Base-by-base conservation (phyloP, 2,113 vertebrate genomes). In the Protobothrops flavoviridis region DNA sequence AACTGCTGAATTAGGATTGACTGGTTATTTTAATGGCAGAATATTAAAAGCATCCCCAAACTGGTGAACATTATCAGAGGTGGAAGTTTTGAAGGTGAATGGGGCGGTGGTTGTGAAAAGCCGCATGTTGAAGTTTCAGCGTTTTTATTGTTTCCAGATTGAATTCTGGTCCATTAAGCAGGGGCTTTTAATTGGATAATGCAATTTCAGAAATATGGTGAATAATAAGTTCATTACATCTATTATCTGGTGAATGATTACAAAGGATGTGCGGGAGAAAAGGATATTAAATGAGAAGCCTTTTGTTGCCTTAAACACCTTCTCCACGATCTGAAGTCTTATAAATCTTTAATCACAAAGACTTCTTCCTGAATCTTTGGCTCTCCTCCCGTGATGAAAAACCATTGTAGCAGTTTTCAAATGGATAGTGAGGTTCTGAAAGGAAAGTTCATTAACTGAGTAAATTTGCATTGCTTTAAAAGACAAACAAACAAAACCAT, bases 131-230 rank as follows among this genome's bases (percentile, higher is more conserved):
- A 33, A 91, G 1, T 85, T 89, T 0, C 23, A 85, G 33, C 20
- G 53, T 91, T 88, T 90, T 90, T 57, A 39, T 33, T 88, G 56
- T 6, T 93, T 12, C 91, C 92, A 8, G 93, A 48, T 93, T 94
- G 88, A 88, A 87, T 93, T 94, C 39, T 92, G 56, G 89, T 56
- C 48, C 92, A 61, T 87, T 94, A 95, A 95, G 64, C 12, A 56
- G 7, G 3, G 43, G 10, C 45, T 95, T 96, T 95, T 96, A 88
- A 96, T 95, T 95, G 43, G 93, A 20, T 52, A 90, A 94, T 26
- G 11, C 33, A 85, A 55, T 88, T 94, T 59, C 89, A 2, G 26
- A 39, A 90, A 56, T 92, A 89, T 43, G 89, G 2, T 24, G 90
- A 92, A 91, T 89, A 93, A 87, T 56, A 52, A 24, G 57, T 93